phyloP scores from a whole-genome alignment of 1,140 invertebrate genomes.

The Berghia stephanieae region DNA sequence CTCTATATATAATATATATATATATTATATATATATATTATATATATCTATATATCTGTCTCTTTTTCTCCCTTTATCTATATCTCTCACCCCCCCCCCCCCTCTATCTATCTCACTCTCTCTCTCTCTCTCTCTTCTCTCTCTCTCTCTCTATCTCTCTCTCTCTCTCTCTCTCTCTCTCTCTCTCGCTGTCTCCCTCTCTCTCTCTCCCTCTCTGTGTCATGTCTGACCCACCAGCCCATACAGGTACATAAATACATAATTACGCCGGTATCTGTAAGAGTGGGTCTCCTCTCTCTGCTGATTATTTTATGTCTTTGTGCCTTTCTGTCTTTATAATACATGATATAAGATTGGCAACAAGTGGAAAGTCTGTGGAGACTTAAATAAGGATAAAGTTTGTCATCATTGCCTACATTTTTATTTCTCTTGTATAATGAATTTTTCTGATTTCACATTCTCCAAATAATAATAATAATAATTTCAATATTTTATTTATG shows the following conservation, averaged over 20 bases:
- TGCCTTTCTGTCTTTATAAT: background rate
- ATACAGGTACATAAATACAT: background rate
- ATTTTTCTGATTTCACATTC: no score
- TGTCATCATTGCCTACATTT: no score
- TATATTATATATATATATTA: background rate
- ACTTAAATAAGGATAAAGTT: background rate
- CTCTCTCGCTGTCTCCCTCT: no score
- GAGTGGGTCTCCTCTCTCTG: background rate
- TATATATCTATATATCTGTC: background rate
- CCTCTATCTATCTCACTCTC: background rate
- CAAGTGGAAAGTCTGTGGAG: background rate
- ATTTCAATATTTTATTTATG: no score
- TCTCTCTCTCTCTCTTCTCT: conserved; percentile 8
- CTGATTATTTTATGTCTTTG: background rate
- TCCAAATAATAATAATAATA: no score
- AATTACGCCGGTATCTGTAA: background rate
- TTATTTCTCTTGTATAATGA: no score
- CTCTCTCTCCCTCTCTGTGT: background rate
- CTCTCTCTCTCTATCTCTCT: no score
- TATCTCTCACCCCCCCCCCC: background rate
- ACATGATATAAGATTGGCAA: background rate
- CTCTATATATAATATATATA: background rate
- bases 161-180: no score
- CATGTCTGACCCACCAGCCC: background rate
- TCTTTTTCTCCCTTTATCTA: no score